Conservation (phyloP, 2,113 vertebrate genomes). For the Oenanthe melanoleuca region DNA sequence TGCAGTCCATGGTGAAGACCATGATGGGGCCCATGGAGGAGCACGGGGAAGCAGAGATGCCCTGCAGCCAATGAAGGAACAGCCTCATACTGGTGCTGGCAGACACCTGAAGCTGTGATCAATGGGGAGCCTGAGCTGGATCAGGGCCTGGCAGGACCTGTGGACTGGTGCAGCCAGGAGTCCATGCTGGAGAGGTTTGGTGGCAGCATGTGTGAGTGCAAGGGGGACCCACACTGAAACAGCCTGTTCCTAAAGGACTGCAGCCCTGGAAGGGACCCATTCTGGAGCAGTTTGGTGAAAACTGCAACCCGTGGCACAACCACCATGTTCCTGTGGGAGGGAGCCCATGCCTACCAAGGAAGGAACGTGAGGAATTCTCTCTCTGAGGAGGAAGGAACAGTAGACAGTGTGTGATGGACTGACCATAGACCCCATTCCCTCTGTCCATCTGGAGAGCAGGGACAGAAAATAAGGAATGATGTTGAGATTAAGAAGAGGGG, state of each 20-base stretch:
- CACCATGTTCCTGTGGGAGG: accelerated
- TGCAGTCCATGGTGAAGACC: background rate
- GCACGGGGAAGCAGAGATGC: background rate
- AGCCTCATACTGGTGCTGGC: background rate
- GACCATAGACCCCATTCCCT: background rate
- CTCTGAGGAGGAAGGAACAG: accelerated
- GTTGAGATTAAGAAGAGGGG: background rate
- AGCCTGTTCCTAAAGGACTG: background rate
- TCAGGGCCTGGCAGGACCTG: background rate
- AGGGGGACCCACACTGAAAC: background rate
- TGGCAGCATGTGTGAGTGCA: background rate
- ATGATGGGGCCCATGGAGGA: background rate
- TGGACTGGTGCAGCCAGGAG: background rate
- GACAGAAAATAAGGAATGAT: background rate
- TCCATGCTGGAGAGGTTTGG: background rate
- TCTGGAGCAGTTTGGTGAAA: background rate
- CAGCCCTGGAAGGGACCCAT: too few species aligned
- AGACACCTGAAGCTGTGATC: background rate
- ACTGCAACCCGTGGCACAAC: background rate
- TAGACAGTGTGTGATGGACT: accelerated
- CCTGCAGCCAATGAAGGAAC: background rate
- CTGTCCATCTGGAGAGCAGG: background rate
- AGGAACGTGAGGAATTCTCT: background rate
- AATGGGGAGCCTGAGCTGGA: background rate
- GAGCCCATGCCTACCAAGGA: background rate